A percentile compares a stretch with the other conserved stretches of the same genome.
Conservation (phyloP, 2,888 invertebrate genomes). For the Orchestes rusci region DNA sequence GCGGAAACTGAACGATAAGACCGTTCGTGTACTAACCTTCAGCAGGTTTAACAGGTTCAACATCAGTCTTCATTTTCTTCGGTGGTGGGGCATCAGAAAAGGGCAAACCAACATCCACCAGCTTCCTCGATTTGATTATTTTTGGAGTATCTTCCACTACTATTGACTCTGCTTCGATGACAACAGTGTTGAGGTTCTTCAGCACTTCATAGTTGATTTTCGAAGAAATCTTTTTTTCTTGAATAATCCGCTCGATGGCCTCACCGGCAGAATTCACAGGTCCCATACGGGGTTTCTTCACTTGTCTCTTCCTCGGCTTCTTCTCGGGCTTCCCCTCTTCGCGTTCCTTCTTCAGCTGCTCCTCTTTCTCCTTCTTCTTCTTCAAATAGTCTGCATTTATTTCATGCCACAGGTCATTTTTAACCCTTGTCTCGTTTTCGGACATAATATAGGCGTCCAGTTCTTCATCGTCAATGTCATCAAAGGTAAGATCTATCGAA, state of each 20-base stretch:
- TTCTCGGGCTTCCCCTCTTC: constrained; percentile 84
- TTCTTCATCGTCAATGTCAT: constrained; percentile 83
- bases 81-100: constrained; percentile 16
- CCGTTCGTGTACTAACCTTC: too few species aligned
- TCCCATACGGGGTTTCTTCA: constrained; percentile 56
- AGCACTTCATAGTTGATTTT: constrained; percentile 98
- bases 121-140: constrained; percentile 18
- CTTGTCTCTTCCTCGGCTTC: constrained; percentile 57
- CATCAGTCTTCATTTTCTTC: too few species aligned
- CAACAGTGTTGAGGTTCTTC: constrained; percentile 60
- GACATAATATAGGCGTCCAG: constrained; percentile 78
- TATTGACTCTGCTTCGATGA: constrained; percentile 28
- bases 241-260: constrained; percentile 92
- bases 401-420: constrained; percentile 80
- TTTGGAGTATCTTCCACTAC: constrained; percentile 20
- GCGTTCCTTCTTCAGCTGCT: constrained; percentile 67
- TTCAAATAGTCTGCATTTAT: constrained; percentile 81
- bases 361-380: constrained; percentile 81
- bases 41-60: too few species aligned
- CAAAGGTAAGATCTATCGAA: constrained; percentile 29
- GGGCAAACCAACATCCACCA: constrained; percentile 19
- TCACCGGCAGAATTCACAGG: constrained; percentile 61
- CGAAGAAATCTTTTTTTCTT: constrained; percentile 89
- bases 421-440: constrained; percentile 72
- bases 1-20: too few species aligned